Evolutionary conservation across 35 echinoderm and acorn worm genomes (phyloP).

Genomic region (Stichopus chloronotus): DNA sequence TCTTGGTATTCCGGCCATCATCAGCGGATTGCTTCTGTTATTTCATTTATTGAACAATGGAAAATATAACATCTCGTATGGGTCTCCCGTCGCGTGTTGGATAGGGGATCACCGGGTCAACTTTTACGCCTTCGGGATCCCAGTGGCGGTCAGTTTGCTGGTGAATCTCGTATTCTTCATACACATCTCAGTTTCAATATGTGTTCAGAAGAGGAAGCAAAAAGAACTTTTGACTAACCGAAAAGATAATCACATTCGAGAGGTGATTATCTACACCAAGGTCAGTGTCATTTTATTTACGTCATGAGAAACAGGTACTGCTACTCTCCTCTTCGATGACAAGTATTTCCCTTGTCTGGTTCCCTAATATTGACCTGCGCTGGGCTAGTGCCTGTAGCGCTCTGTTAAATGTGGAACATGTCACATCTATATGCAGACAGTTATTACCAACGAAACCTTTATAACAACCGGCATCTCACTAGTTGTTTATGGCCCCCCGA

Average conservation of each 20-base stretch:
- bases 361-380: too few species aligned
- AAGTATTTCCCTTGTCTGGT: too few species aligned
- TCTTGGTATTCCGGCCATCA: background rate
- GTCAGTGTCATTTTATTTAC: background rate
- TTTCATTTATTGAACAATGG: background rate
- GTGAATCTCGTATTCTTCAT: slow-evolving; percentile 6
- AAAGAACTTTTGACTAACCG: background rate
- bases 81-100: background rate
- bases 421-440: too few species aligned
- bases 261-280: slow-evolving; percentile 36
- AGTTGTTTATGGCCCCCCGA: too few species aligned
- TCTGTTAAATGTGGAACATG: too few species aligned
- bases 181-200: background rate
- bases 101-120: background rate
- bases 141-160: slow-evolving; percentile 12
- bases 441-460: too few species aligned
- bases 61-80: background rate
- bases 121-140: slow-evolving; percentile 33
- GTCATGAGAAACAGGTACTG: too few species aligned
- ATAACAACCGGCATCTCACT: too few species aligned
- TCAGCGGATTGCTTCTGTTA: background rate
- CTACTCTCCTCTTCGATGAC: too few species aligned
- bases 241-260: background rate
- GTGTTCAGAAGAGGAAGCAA: background rate
- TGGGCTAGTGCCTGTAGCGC: too few species aligned